Conservation (phyloP, 2,113 vertebrate genomes). For the Pseudonaja textilis region DNA sequence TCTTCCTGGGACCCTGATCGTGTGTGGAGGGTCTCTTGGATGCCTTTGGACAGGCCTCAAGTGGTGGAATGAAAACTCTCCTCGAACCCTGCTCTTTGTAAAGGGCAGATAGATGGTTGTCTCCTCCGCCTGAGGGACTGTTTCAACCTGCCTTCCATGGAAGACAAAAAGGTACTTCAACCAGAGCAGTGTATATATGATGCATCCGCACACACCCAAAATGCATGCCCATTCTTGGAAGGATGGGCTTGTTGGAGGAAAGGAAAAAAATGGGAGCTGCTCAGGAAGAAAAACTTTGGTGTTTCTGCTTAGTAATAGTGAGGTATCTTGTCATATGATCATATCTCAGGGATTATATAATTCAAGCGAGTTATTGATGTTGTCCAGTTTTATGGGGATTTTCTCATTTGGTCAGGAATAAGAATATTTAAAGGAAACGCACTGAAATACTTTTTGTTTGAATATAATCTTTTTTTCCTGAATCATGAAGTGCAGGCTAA, state of each 20-base stretch:
- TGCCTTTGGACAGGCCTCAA: neutral
- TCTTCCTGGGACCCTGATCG: neutral
- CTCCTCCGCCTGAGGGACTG: neutral
- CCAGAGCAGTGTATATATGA: neutral
- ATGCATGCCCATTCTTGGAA: neutral
- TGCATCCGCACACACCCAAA: neutral
- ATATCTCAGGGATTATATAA: neutral
- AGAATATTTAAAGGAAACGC: neutral
- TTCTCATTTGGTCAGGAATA: neutral
- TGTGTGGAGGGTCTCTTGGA: neutral
- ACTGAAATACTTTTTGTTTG: neutral
- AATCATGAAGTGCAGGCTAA: neutral
- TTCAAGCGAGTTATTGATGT: neutral
- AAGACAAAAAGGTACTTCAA: neutral
- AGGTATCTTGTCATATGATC: neutral
- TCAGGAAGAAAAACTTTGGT: neutral
- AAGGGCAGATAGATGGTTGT: neutral
- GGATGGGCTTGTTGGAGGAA: neutral
- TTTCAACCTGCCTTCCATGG: neutral
- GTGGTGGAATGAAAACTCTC: neutral
- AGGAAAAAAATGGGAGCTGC: neutral
- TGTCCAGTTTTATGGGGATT: neutral
- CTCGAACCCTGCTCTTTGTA: neutral
- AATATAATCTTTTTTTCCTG: neutral
- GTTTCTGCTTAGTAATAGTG: neutral